Percentiles rank a stretch among this genome's conserved stretches.
Conservation (phyloP, 2,113 vertebrate genomes). For the Nothobranchius furzeri region DNA sequence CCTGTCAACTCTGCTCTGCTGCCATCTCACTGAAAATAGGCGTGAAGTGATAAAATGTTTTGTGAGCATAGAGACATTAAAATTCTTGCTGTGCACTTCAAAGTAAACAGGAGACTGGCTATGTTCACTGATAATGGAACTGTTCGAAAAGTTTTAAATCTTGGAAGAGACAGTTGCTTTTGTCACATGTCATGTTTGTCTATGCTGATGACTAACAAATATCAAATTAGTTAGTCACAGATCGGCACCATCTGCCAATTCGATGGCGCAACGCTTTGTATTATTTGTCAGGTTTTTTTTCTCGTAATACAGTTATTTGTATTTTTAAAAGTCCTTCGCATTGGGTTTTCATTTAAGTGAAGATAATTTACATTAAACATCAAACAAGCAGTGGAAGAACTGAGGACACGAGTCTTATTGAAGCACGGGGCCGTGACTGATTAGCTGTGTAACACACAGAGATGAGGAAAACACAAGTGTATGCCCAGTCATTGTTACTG, state of each 20-base stretch:
- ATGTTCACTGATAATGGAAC: not conserved
- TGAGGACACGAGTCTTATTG: slow-evolving; percentile 10
- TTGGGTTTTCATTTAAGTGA: not conserved
- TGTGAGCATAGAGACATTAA: not conserved
- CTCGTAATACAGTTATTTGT: not conserved
- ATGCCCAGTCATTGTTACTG: slow-evolving; percentile 48
- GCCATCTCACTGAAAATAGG: not conserved
- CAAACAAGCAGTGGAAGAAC: slow-evolving; percentile 12
- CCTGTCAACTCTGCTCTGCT: too few relatives aligned
- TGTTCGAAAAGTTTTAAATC: not conserved
- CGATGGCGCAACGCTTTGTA: not conserved
- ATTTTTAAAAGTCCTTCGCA: not conserved
- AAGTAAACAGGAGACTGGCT: not conserved
- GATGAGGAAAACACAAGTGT: slow-evolving; percentile 57
- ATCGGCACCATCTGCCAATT: not conserved
- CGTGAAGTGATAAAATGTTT: not conserved
- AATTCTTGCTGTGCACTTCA: not conserved
- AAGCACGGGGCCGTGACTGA: slow-evolving; percentile 38
- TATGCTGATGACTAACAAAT: not conserved
- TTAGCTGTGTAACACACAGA: slow-evolving; percentile 53
- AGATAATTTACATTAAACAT: slow-evolving; percentile 1
- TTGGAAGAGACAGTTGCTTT: not conserved
- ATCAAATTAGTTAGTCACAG: not conserved
- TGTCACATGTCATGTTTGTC: too few relatives aligned
- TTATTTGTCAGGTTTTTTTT: not conserved